Base-by-base conservation (phyloP, 2,888 invertebrate genomes). In the Muscina levida region DNA sequence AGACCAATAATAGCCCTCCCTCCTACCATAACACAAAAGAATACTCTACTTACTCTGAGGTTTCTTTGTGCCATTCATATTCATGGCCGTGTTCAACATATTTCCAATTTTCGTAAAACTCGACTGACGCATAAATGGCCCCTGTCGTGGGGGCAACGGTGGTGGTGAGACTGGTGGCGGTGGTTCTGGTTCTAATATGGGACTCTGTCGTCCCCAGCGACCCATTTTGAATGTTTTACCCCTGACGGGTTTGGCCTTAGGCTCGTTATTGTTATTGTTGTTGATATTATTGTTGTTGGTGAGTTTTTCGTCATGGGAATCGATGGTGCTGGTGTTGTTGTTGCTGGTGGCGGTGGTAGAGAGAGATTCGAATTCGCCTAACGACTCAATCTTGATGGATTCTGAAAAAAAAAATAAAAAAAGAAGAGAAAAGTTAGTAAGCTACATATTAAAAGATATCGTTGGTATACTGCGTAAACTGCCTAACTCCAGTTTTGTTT, bases 81-180 rank as follows among this genome's bases (percentile, higher is more conserved):
- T 90, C 83, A 93, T 92, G 71, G 93, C 92, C 48, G 92, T 92
- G 86, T 93, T 93, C 84, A 93, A 91, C 90, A 93, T 93, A 84
- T 92, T 92, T 48, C 93, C 93, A 82, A 93, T 91, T 88, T 92
- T 92, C 72, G 93, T 93, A 87, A 93, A 92, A 89, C 93, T 93
- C 82, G 93, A 92, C 87, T 93, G 93, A 82, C 93, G 91, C 89
- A 92, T 93, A 87, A 93, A 89, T 67, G 87, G 85, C 48, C 88
- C 76, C 37, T 77, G 66, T n/a, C 82, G 86, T 1, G 89, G 89
- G 19, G 90, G 89, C 42, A 89, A 83, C 1, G 89, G 86, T 6
- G 87, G 89, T 56, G 90, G 87, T 85, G 88, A 77, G 87, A 66
- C 44, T 71, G 77, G 71, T 66, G 77, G 81, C 22, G 81, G 81